Conservation (phyloP, 2,797 vertebrate genomes). For the Hyperoplus lanceolatus region DNA sequence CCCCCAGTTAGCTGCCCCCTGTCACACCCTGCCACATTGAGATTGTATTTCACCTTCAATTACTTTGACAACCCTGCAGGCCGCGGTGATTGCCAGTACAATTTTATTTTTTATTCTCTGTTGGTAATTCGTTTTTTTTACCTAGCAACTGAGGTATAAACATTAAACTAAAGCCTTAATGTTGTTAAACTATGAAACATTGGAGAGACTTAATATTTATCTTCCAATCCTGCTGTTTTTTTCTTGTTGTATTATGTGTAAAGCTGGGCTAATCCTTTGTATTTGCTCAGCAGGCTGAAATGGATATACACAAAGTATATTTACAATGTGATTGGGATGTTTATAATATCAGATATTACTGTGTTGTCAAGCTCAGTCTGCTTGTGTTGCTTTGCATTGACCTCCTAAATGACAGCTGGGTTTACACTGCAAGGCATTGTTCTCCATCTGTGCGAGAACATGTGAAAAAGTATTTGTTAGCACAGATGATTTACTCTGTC, state of each 20-base stretch:
- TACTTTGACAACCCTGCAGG: constrained; percentile 57
- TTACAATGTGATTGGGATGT: not conserved
- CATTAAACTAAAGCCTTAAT: too few species aligned
- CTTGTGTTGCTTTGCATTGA: not conserved
- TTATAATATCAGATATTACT: not conserved
- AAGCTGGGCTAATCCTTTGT: constrained; percentile 13
- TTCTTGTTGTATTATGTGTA: not conserved
- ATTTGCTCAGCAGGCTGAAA: constrained; percentile 22
- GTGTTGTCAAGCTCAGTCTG: not conserved
- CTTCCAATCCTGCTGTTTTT: not conserved
- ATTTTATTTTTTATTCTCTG: not conserved
- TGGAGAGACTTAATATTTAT: not conserved
- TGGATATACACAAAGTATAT: constrained; percentile 24
- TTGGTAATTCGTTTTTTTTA: not conserved
- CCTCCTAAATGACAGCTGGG: too few species aligned
- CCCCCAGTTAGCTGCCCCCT: constrained; percentile 73
- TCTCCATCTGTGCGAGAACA: too few species aligned
- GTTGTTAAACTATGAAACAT: not conserved
- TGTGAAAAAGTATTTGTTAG: too few species aligned
- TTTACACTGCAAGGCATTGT: too few species aligned
- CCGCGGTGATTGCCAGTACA: constrained; percentile 33
- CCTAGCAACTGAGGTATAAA: too few species aligned
- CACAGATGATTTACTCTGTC: not conserved
- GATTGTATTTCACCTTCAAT: constrained; percentile 73
- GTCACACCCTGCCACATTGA: constrained; percentile 63